A percentile compares a stretch with the other conserved stretches of the same genome.
Conservation (phyloP, 2,888 invertebrate genomes). For the Zootermopsis nevadensis region DNA sequence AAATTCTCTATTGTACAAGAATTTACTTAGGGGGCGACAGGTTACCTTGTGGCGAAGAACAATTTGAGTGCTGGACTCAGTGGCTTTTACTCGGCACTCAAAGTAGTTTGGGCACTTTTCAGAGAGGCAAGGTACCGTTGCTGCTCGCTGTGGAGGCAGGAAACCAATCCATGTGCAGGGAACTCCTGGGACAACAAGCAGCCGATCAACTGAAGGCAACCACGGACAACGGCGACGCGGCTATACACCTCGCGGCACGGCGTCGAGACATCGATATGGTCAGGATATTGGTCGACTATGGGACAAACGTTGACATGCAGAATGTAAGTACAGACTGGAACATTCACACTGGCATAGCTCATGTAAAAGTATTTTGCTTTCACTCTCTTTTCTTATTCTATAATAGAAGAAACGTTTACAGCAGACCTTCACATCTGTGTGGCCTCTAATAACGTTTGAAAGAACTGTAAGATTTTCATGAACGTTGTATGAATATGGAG, state of each 20-base stretch:
- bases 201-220: slow-evolving; percentile 89
- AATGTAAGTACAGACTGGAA: slow-evolving; percentile 72
- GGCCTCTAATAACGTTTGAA: too few relatives aligned
- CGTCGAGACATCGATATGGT: slow-evolving; percentile 94
- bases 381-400: too few relatives aligned
- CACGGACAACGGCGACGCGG: slow-evolving; percentile 90
- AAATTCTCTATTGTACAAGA: background rate
- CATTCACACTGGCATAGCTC: background rate
- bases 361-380: too few relatives aligned
- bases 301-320: slow-evolving; percentile 89
- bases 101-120: slow-evolving; percentile 60
- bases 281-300: slow-evolving; percentile 90
- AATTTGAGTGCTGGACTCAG: slow-evolving; percentile 56
- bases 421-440: too few relatives aligned
- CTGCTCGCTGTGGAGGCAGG: slow-evolving; percentile 94
- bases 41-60: slow-evolving; percentile 57
- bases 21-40: slow-evolving; percentile 42
- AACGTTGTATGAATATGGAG: too few relatives aligned
- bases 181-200: slow-evolving; percentile 88
- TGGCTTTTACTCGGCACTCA: slow-evolving; percentile 53
- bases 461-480: too few relatives aligned
- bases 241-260: slow-evolving; percentile 94
- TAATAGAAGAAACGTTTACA: too few relatives aligned
- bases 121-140: slow-evolving; percentile 94
- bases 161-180: slow-evolving; percentile 94